Conservation (phyloP, 2,113 vertebrate genomes). For the Stercorarius parasiticus region DNA sequence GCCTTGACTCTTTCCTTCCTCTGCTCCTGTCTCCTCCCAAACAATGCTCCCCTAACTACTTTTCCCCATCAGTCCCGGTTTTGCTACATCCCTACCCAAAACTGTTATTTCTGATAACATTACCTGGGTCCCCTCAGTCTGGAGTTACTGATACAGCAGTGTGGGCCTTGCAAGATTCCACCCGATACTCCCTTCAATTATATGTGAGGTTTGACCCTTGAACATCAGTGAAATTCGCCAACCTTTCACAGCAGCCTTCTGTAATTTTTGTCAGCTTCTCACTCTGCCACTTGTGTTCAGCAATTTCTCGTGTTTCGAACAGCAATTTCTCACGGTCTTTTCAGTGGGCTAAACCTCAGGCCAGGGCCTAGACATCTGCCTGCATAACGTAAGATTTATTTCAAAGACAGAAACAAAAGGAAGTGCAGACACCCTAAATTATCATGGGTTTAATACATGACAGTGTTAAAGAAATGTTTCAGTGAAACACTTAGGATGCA, state of each 20-base stretch:
- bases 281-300: not conserved
- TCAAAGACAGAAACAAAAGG: not conserved
- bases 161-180: not conserved
- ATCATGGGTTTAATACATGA: fast-evolving
- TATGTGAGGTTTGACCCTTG: not conserved
- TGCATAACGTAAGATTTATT: not conserved
- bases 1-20: not conserved
- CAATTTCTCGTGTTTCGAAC: fast-evolving
- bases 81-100: not conserved
- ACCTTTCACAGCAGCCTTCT: not conserved
- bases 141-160: not conserved
- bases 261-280: not conserved
- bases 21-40: not conserved
- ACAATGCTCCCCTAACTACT: not conserved
- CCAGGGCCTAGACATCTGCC: not conserved
- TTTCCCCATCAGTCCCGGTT: not conserved
- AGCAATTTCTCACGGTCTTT: not conserved
- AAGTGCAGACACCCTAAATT: not conserved
- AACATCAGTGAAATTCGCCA: not conserved
- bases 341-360: not conserved
- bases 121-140: not conserved
- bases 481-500: fast-evolving
- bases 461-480: too few relatives aligned
- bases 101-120: not conserved
- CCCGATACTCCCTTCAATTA: not conserved